Evolutionary conservation across 2,797 vertebrate genomes (phyloP), one percentile per base, ranked within the genome.

Genomic region (Anableps anableps): DNA sequence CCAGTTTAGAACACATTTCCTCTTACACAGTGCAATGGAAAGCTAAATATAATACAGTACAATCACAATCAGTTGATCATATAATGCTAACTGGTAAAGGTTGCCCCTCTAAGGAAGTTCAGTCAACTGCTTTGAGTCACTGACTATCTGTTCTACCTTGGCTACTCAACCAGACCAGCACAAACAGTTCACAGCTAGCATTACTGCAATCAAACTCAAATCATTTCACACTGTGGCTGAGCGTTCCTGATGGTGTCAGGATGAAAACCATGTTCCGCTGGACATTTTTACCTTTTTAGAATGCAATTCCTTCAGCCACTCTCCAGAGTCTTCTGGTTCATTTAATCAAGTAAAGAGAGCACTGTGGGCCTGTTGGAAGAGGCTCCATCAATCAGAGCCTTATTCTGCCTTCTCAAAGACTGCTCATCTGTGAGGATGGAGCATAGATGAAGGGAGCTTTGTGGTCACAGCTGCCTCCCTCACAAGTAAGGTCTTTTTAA

Each of bases 381-480:
- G 89, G 78, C 83, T 60, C 38, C 91, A 94, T 93, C 94, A 95
- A 95, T 95, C 93, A 95, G 88, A 83, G 78, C 83, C 86, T 90
- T 89, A 80, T 91, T 91, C 91, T 78, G 79, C 75, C 80, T 73
- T 68, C 85, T 81, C 64, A 77, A 88, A 91, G 86, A 93, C 88
- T 89, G 75, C 51, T 80, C 79, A 75, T 76, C 88, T 92, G 85
- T 90, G 81, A 79, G 79, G 72, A 82, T 53, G 74, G 43, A 51
- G 55, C 66, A 66, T 29, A 88, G 87, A 92, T 93, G 91, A 93
- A 93, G 84, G 91, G 79, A 73, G 87, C 93, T 93, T 91, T 94
- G 92, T 92, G 82, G 82, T 80, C 87, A 87, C 95, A 96, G 95
- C 95, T 96, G 95, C 90, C 83, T 80, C 34, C 45, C 68, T 71